These are phyloP conservation scores for Caradrina kadenii DNA, from an alignment of 2,888 invertebrate genomes.

Conservation along the genomic window DNA sequence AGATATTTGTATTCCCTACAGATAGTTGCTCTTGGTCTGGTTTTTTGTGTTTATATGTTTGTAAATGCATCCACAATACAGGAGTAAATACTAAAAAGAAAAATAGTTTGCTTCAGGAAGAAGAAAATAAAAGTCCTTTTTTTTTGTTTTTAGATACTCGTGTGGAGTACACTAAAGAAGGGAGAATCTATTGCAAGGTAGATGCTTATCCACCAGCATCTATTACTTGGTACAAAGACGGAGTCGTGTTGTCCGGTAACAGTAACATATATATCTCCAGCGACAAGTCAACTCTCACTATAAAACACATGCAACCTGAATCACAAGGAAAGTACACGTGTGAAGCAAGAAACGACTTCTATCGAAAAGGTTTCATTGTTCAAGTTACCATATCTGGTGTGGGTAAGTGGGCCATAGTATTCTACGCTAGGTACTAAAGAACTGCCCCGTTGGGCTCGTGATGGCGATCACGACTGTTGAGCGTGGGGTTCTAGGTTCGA, in stretches of 20 bases:
- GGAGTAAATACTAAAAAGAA: no score
- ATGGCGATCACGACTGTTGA: no score
- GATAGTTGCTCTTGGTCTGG: no score
- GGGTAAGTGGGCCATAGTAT: constrained; percentile 59
- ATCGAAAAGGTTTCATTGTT: constrained; percentile 58
- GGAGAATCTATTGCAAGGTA: constrained; percentile 65
- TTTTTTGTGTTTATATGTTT: no score
- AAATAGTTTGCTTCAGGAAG: not conserved
- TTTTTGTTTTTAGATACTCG: constrained; percentile 29
- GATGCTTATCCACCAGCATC: constrained; percentile 70
- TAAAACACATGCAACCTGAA: constrained; percentile 67
- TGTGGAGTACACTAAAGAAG: constrained; percentile 64
- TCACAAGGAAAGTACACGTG: constrained; percentile 68
- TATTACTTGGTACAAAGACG: constrained; percentile 70
- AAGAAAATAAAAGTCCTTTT: not conserved
- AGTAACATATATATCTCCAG: constrained; percentile 60
- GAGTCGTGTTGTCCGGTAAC: constrained; percentile 46
- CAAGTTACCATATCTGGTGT: constrained; percentile 66
- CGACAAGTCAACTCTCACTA: constrained; percentile 64
- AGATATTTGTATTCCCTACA: no score
- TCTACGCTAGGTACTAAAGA: not conserved
- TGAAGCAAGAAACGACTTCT: constrained; percentile 63
- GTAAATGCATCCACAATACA: no score
- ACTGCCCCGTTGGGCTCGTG: no score
- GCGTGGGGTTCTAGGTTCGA: no score